These are phyloP conservation scores for Podilymbus podiceps DNA, from an alignment of 2,113 vertebrate species.

Conservation along the genomic window DNA sequence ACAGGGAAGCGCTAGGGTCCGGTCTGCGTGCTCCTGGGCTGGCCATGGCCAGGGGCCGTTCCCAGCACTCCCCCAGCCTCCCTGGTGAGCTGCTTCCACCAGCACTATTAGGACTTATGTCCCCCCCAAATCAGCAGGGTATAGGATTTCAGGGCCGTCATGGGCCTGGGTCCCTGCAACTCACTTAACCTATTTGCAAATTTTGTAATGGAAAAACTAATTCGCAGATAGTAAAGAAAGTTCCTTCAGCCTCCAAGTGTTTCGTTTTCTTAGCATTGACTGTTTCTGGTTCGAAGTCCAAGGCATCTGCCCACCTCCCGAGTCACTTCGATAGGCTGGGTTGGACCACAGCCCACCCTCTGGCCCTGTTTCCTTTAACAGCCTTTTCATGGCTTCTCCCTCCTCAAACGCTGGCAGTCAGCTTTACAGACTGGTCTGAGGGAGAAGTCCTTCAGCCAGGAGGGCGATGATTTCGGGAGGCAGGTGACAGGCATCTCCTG, in stretches of 20 bases:
- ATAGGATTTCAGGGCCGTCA: fast-evolving
- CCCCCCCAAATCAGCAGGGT: not conserved
- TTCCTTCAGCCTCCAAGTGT: not conserved
- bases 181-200: not conserved
- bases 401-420: not conserved
- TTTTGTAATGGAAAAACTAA: not conserved
- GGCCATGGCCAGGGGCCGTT: fast-evolving
- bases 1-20: not conserved
- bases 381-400: not conserved
- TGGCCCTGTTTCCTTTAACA: not conserved
- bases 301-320: not conserved
- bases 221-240: not conserved
- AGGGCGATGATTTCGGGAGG: fast-evolving
- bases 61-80: not conserved
- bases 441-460: not conserved
- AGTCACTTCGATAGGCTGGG: not conserved
- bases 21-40: not conserved
- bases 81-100: not conserved
- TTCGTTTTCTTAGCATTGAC: not conserved
- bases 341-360: not conserved
- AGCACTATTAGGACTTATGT: fast-evolving
- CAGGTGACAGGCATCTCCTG: fast-evolving
- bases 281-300: not conserved
- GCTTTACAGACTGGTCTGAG: not conserved
- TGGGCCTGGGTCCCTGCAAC: not conserved